These are phyloP conservation scores for Crambe crambe DNA, from an alignment of 37 sponge, comb jelly and placozoan genomes.

Conservation along the genomic window DNA sequence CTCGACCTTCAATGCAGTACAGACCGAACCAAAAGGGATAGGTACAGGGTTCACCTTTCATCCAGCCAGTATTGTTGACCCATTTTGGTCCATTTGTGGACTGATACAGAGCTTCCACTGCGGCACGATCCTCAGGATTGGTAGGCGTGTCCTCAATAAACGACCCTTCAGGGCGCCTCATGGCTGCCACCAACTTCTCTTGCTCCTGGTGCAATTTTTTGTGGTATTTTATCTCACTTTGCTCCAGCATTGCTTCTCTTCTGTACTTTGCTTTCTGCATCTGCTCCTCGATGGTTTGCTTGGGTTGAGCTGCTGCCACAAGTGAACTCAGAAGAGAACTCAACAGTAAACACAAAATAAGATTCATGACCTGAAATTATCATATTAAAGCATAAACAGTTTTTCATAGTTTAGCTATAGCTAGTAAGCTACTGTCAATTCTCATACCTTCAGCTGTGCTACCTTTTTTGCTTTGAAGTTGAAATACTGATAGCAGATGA, in stretches of 20 bases:
- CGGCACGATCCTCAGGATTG: constrained; percentile 47
- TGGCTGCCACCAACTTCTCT: constrained; percentile 4
- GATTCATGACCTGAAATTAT: not conserved
- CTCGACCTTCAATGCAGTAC: constrained; percentile 62
- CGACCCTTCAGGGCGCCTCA: not conserved
- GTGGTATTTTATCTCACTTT: constrained; percentile 8
- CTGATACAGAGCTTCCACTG: constrained; percentile 64
- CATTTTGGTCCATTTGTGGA: constrained; percentile 67
- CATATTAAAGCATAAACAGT: no score
- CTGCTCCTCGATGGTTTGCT: not conserved
- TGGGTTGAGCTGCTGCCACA: not conserved
- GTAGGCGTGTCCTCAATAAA: constrained; percentile 10
- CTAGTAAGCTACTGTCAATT: no score
- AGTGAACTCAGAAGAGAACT: not conserved
- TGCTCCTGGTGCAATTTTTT: constrained; percentile 1
- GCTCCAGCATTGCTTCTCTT: not conserved
- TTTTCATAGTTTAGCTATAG: no score
- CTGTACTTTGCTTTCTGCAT: not conserved
- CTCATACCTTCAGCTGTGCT: no score
- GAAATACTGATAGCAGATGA: no score
- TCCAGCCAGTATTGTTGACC: constrained; percentile 79
- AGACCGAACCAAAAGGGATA: constrained; percentile 65
- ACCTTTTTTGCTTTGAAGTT: no score
- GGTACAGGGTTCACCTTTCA: constrained; percentile 75
- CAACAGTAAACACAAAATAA: not conserved